These are phyloP conservation scores for Microplitis manilae DNA, from an alignment of 2,888 invertebrate genomes.

Conservation along the genomic window DNA sequence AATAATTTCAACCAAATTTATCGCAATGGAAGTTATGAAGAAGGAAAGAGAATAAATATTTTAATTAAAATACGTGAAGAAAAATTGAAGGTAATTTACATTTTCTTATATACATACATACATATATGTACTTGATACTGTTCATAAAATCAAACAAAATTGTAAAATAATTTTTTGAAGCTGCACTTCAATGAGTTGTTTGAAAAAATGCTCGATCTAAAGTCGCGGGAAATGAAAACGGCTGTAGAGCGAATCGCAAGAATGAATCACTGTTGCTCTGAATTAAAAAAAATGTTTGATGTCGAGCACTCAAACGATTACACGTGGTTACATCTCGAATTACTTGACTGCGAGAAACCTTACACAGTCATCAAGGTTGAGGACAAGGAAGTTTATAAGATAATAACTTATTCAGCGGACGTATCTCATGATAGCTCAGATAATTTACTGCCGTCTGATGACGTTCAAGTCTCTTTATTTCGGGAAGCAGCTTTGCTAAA, in stretches of 20 bases:
- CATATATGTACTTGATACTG: background rate
- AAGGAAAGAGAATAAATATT: conserved; percentile 30
- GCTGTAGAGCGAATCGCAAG: conserved; percentile 78
- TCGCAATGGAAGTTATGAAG: conserved; percentile 37
- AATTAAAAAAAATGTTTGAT: conserved; percentile 55
- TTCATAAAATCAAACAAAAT: background rate
- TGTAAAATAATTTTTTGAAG: conserved; percentile 31
- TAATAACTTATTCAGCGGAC: conserved; percentile 50
- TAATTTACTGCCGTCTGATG: conserved; percentile 61
- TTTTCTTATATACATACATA: background rate
- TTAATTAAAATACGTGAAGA: conserved; percentile 48
- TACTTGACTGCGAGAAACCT: conserved; percentile 78
- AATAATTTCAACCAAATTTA: conserved; percentile 39
- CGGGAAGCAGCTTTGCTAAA: conserved; percentile 79
- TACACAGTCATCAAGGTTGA: conserved; percentile 76
- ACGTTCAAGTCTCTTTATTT: conserved; percentile 74
- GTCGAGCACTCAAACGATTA: conserved; percentile 35
- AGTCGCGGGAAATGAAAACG: conserved; percentile 78
- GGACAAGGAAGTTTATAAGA: conserved; percentile 74
- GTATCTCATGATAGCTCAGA: conserved; percentile 71
- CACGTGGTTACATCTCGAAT: conserved; percentile 67
- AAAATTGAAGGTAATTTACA: conserved; percentile 51
- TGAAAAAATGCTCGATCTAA: conserved; percentile 77
- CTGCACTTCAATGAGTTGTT: conserved; percentile 81
- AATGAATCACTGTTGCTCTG: conserved; percentile 79